These are phyloP conservation scores for Pyralis farinalis DNA, from an alignment of 2,888 invertebrate species.

Conservation along the genomic window DNA sequence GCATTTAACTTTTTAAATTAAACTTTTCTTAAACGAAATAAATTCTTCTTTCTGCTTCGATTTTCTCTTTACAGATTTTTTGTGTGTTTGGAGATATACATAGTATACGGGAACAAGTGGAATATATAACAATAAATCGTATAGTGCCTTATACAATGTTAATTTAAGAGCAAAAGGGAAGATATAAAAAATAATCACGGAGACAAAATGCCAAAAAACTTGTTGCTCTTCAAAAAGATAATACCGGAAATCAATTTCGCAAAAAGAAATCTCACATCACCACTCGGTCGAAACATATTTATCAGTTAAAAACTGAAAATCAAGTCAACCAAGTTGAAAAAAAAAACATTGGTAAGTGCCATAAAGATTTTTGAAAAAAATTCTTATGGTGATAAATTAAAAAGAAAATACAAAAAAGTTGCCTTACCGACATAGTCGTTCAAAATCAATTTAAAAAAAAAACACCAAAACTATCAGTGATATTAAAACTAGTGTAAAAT, in stretches of 20 bases:
- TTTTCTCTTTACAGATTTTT: conserved; percentile 73
- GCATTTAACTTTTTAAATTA: conserved; percentile 26
- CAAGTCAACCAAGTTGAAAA: conserved; percentile 64
- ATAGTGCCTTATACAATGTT: conserved; percentile 73
- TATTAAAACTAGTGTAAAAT: conserved; percentile 50
- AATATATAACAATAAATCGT: conserved; percentile 42
- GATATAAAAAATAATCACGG: conserved; percentile 55
- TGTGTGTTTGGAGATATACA: conserved; percentile 20
- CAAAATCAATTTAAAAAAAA: conserved; percentile 25
- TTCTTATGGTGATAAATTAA: conserved; percentile 45
- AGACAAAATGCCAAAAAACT: conserved; percentile 78
- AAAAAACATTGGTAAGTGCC: conserved; percentile 48
- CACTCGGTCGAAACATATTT: conserved; percentile 64
- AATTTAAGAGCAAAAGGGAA: conserved; percentile 54
- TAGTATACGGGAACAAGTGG: conserved; percentile 68
- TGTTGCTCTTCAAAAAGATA: conserved; percentile 72
- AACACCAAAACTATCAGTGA: conserved; percentile 48
- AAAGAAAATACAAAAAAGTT: conserved; percentile 36
- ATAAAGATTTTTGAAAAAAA: conserved; percentile 58
- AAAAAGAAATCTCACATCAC: conserved; percentile 71
- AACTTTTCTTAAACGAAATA: conserved; percentile 36
- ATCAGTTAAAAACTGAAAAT: conserved; percentile 59
- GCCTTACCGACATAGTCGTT: conserved; percentile 76
- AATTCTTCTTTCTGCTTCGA: conserved; percentile 61
- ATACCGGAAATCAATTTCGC: conserved; percentile 74